Base-by-base conservation (phyloP, 2,113 vertebrate species). In the Cinclus mexicanus region DNA sequence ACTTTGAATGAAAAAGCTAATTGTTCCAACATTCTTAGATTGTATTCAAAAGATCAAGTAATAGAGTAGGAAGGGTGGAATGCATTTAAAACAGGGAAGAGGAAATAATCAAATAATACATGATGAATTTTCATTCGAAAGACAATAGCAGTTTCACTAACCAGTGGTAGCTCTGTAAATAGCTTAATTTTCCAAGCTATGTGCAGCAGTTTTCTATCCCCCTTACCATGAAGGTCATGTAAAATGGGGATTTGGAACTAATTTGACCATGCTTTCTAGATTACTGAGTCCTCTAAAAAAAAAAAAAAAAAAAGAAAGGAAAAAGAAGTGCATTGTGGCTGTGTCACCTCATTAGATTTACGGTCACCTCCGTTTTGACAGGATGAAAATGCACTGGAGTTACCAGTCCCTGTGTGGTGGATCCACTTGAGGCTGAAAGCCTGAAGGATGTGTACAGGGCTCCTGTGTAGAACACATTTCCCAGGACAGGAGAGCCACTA, bases 1-100 rank as follows among this genome's bases (percentile, higher is more conserved):
- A 74, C 64, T 93, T 83, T 47, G 63, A 90, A 90, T 93, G 75
- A 75, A 92, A 86, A 88, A 95, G 8, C 17, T 88, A 93, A 92
- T 94, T 78, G 52, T 91, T 93, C 67, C 55, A 80, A 10, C 59
- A 37, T 59, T 83, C 67, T 69, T 74, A 74, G 81, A 78, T 88
- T 83, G 41, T 59, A 60, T 86, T 83, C 55, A 56, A 70, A 95
- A 83, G 55, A 46, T 44, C 46, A 65, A 57, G 61, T 79, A 76
- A 87, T 79, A 46, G 57, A 61, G 41, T 84, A 60, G 57, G 70
- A 84, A 83, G 52, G 35, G 26, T 64, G 23, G 47, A 71, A 24
- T 74, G 79, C 79, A 80, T 94, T 93, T 88, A 74, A 90, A 95
- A 78, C 20, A 90, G 75, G 24, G 12, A 75, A 80, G 42, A 80